These are phyloP conservation scores for Tretioscincus oriximinensis DNA, from an alignment of 2,113 vertebrate species.

Conservation along the genomic window DNA sequence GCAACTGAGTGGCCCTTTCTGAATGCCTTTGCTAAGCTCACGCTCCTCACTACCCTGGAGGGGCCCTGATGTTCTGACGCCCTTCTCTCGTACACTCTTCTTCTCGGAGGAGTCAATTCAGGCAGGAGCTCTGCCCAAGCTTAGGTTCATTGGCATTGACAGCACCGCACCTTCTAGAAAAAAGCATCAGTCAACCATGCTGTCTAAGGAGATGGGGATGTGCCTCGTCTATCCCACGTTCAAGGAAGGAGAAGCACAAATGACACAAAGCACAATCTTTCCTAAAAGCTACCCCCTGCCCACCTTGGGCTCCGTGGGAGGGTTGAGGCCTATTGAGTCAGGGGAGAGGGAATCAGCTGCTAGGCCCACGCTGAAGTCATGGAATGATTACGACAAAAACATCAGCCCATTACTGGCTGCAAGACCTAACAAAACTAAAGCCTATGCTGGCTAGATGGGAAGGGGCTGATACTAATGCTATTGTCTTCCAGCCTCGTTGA, in stretches of 20 bases:
- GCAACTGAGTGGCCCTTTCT: neutral
- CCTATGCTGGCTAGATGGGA: neutral
- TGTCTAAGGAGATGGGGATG: conserved; percentile 16
- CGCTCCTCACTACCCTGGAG: neutral
- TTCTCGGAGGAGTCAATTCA: neutral
- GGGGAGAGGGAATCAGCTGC: neutral
- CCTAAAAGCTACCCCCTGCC: neutral
- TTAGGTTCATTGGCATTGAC: conserved; percentile 20
- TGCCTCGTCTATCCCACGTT: neutral
- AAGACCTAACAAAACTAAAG: neutral
- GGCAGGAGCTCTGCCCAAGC: conserved; percentile 19
- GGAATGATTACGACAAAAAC: neutral
- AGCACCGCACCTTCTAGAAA: conserved; percentile 19
- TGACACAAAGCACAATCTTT: conserved; percentile 1
- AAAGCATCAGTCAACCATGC: conserved; percentile 4
- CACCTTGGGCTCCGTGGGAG: neutral
- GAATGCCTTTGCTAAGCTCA: neutral
- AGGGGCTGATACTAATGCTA: conserved; percentile 16
- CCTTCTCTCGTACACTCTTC: neutral
- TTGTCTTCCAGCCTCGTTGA: conserved; percentile 31
- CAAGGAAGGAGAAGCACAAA: neutral
- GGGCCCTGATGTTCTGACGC: conserved; percentile 3
- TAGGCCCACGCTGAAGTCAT: conserved; percentile 16
- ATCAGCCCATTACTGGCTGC: neutral
- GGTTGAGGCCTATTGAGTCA: neutral